These are phyloP conservation scores for Podarcis muralis DNA, from an alignment of 2,113 vertebrate genomes.

Conservation along the genomic window DNA sequence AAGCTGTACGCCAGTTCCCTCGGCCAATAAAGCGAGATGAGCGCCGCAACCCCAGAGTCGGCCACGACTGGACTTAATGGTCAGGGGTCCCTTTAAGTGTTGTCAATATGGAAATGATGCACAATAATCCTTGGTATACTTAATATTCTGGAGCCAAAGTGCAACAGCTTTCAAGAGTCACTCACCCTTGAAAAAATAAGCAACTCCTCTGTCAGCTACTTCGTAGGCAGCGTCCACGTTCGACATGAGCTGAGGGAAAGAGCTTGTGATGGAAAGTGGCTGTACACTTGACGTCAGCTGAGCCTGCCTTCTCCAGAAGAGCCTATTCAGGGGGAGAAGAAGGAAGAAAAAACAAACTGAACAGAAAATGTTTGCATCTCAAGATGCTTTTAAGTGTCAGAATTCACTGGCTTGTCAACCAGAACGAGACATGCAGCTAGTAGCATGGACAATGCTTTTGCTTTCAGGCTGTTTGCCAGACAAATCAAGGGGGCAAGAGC, in stretches of 20 bases:
- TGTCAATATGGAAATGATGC: neutral
- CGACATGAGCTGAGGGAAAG: slow-evolving; percentile 68
- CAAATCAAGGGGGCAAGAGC: neutral
- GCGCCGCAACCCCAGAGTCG: too few species aligned
- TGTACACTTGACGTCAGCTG: slow-evolving; percentile 47
- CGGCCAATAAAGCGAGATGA: too few species aligned
- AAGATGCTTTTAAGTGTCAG: neutral
- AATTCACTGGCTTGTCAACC: neutral
- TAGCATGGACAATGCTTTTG: neutral
- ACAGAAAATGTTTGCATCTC: neutral
- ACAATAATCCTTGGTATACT: neutral
- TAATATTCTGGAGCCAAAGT: neutral
- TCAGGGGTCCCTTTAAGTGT: neutral
- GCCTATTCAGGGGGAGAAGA: slow-evolving; percentile 37
- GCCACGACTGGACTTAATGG: too few species aligned
- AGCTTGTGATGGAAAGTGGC: slow-evolving; percentile 63
- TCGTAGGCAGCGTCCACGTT: slow-evolving; percentile 68
- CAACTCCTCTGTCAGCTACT: slow-evolving; percentile 47
- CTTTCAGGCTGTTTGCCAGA: neutral
- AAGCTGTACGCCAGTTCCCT: too few species aligned
- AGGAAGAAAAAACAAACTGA: neutral
- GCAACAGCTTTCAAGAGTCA: neutral
- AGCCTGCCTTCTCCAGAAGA: slow-evolving; percentile 71
- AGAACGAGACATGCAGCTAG: neutral
- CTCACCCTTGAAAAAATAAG: slow-evolving; percentile 72